Evolutionary conservation across 2,113 vertebrate species (phyloP).

Genomic region (Bombycilla garrulus): DNA sequence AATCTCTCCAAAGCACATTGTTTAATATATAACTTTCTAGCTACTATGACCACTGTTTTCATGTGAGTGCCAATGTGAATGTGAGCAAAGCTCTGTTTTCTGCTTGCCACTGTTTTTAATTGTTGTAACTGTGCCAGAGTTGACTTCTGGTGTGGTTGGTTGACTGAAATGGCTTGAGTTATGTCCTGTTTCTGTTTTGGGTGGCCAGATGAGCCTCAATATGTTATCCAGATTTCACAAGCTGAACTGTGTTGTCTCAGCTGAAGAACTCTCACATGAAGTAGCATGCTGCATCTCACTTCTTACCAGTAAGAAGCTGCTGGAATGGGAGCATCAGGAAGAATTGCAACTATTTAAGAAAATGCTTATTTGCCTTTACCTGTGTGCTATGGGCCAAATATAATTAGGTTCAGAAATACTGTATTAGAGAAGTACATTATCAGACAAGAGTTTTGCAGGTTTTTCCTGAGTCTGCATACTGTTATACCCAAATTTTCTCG

Average conservation of each 20-base stretch:
- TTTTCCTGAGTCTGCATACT: neutral
- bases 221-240: neutral
- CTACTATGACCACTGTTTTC: neutral
- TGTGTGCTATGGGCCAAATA: neutral
- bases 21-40: neutral
- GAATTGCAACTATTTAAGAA: neutral
- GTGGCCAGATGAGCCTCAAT: neutral
- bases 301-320: neutral
- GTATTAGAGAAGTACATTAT: neutral
- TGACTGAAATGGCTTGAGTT: neutral
- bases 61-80: neutral
- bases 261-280: neutral
- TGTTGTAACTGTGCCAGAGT: neutral
- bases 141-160: neutral
- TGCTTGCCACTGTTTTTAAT: neutral
- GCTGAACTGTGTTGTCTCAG: neutral
- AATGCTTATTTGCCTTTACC: neutral
- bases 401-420: neutral
- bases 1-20: neutral
- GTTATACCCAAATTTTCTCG: neutral
- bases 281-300: neutral
- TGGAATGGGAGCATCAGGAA: neutral
- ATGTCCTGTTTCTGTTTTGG: neutral
- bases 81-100: neutral
- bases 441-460: neutral